Percentiles rank a stretch among this genome's conserved stretches.
Evolutionary conservation across 2,113 vertebrate species (phyloP).

Genomic region (Cyprinus carpio): DNA sequence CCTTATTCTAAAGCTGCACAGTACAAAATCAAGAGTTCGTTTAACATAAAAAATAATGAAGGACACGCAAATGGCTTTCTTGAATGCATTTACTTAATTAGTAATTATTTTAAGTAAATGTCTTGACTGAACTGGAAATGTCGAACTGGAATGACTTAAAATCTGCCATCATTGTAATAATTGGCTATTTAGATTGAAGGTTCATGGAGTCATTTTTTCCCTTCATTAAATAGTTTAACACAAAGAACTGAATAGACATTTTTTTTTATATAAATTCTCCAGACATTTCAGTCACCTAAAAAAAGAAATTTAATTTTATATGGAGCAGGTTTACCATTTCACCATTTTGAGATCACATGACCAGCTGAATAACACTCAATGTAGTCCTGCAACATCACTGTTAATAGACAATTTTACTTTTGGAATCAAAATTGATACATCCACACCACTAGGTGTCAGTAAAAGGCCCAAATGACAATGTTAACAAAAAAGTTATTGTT

Average conservation of each 20-base stretch:
- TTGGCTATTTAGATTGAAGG: constrained; percentile 1
- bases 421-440: not conserved
- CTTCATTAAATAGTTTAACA: constrained; percentile 26
- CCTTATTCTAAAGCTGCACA: not conserved
- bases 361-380: not conserved
- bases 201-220: not conserved
- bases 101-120: constrained; percentile 18
- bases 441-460: constrained; percentile 16
- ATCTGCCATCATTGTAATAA: constrained; percentile 21
- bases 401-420: not conserved
- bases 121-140: constrained; percentile 14
- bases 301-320: not conserved
- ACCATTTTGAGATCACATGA: not conserved
- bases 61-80: not conserved
- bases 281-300: not conserved
- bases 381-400: not conserved
- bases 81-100: constrained; percentile 26
- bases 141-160: constrained; percentile 3
- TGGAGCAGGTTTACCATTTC: not conserved
- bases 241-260: not conserved
- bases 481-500: not conserved
- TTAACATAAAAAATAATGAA: constrained; percentile 18
- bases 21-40: not conserved
- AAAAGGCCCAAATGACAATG: not conserved
- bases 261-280: not conserved